Percentiles rank a stretch among this genome's conserved stretches.
phyloP scores from a whole-genome alignment of 2,888 invertebrate species.

The Helleia helle region DNA sequence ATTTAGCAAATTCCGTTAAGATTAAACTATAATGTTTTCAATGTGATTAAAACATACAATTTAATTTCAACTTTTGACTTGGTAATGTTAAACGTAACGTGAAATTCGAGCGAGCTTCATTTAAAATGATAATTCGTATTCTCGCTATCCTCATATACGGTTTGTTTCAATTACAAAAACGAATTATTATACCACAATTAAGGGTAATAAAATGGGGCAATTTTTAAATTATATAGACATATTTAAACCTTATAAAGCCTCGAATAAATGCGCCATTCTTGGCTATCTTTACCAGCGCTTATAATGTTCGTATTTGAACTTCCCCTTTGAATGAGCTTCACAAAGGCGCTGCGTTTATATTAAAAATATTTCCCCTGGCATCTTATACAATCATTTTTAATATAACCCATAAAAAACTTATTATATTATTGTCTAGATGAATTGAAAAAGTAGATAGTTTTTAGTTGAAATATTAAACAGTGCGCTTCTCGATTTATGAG shows the following conservation, averaged over 20 bases:
- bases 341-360: conserved; percentile 34
- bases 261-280: conserved; percentile 13
- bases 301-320: conserved; percentile 36
- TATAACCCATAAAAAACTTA: conserved; percentile 10
- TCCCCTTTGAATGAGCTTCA: conserved; percentile 37
- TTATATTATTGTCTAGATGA: too few species aligned
- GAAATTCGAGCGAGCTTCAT: not conserved
- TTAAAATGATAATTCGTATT: not conserved
- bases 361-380: conserved; percentile 34
- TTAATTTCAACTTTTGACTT: not conserved
- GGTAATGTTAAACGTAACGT: not conserved
- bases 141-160: not conserved
- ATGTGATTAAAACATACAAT: not conserved
- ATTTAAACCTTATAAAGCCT: conserved; percentile 2
- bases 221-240: conserved; percentile 1
- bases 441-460: too few species aligned
- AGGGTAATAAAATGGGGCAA: not conserved
- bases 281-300: conserved; percentile 29
- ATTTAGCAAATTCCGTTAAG: too few species aligned
- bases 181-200: not conserved
- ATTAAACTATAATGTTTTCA: too few species aligned
- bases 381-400: conserved; percentile 26
- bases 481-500: too few species aligned
- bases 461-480: too few species aligned
- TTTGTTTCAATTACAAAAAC: not conserved